These are phyloP conservation scores for Paramuricea clavata DNA, from an alignment of 92 coral and sea anemone species.

Conservation along the genomic window DNA sequence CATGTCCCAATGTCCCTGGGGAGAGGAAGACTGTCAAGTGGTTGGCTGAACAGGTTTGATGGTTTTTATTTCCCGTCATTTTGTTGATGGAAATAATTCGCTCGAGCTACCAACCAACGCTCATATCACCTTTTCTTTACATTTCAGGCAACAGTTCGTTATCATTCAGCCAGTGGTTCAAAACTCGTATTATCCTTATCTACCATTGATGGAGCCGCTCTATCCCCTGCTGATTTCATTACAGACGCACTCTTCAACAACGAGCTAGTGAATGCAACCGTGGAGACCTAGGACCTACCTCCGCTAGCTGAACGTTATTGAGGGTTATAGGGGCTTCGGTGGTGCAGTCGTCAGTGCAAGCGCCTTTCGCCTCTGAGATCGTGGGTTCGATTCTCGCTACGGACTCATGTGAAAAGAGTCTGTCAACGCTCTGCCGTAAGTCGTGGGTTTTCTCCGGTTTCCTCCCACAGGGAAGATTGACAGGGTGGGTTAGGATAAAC, in stretches of 20 bases:
- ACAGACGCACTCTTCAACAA: slow-evolving; percentile 89
- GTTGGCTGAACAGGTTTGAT: slow-evolving; percentile 94
- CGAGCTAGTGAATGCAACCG: slow-evolving; percentile 83
- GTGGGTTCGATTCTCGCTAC: no score
- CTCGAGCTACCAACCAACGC: background rate
- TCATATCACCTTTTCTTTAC: background rate
- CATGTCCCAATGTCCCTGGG: slow-evolving; percentile 80
- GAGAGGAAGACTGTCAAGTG: slow-evolving; percentile 86
- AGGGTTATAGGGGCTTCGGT: no score
- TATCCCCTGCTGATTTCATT: slow-evolving; percentile 84
- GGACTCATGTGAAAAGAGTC: no score
- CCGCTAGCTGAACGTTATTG: slow-evolving; percentile 88
- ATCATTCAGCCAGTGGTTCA: slow-evolving; percentile 84
- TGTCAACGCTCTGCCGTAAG: no score
- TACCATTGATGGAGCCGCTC: slow-evolving; percentile 88
- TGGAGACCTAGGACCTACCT: slow-evolving; percentile 94
- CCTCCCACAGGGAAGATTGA: no score
- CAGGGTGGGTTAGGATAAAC: no score
- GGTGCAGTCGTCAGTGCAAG: no score
- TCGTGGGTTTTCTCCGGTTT: no score
- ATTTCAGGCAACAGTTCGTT: slow-evolving; percentile 91
- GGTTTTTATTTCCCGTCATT: no score
- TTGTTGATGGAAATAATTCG: no score
- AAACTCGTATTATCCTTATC: slow-evolving; percentile 84
- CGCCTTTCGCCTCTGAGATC: no score